These are phyloP conservation scores for Tinea semifulvella DNA, from an alignment of 2,888 invertebrate species.

Conservation along the genomic window DNA sequence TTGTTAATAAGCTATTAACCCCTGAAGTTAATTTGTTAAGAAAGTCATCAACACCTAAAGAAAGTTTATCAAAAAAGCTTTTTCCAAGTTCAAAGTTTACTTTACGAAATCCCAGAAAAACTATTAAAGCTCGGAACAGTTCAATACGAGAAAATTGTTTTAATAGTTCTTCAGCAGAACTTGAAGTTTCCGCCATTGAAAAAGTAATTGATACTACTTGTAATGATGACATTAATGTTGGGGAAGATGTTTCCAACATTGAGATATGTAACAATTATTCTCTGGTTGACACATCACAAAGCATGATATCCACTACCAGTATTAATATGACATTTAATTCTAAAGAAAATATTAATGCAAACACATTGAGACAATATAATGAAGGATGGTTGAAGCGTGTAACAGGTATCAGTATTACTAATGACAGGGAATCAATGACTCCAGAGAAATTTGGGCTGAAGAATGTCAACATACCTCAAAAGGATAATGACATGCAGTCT, in stretches of 20 bases:
- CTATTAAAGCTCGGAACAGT: constrained; percentile 23
- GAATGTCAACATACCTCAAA: constrained; percentile 31
- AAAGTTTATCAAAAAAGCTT: constrained; percentile 71
- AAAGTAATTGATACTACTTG: constrained; percentile 7
- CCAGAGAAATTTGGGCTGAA: constrained; percentile 42
- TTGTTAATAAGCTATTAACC: constrained; percentile 20
- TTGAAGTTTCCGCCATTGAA: not conserved
- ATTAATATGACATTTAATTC: constrained; percentile 15
- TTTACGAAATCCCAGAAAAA: constrained; percentile 81
- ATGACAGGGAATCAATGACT: constrained; percentile 17
- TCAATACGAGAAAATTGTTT: not conserved
- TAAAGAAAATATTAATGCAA: constrained; percentile 21
- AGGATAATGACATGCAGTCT: too few species aligned
- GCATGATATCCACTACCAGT: not conserved
- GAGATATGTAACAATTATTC: not conserved
- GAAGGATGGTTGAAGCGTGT: constrained; percentile 54
- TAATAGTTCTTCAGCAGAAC: not conserved
- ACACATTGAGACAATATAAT: constrained; percentile 41
- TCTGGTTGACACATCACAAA: not conserved
- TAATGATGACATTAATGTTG: constrained; percentile 21
- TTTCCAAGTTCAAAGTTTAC: constrained; percentile 75
- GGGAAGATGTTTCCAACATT: constrained; percentile 16
- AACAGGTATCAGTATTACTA: constrained; percentile 39
- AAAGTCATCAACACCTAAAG: constrained; percentile 34
- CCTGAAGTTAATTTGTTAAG: constrained; percentile 17